Evolutionary conservation across 2,888 invertebrate genomes (phyloP).

Genomic region (Drosophila limbata): DNA sequence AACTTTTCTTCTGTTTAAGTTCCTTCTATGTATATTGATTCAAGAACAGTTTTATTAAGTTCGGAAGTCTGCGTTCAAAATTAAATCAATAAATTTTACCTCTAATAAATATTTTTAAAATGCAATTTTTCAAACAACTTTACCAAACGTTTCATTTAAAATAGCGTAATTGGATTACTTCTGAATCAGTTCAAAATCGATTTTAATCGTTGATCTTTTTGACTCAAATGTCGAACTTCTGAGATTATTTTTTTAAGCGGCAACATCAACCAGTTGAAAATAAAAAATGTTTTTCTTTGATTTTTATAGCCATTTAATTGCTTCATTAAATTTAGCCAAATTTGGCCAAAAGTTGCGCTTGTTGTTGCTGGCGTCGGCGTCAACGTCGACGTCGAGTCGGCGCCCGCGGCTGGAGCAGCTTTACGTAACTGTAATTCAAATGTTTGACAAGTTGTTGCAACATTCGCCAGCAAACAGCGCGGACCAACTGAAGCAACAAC

Average conservation of each 20-base stretch:
- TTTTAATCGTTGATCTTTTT: conserved; percentile 22
- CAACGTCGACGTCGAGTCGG: conserved; percentile 30
- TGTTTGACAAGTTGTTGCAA: conserved; percentile 82
- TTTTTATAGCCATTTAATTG: conserved; percentile 79
- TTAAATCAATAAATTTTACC: no score
- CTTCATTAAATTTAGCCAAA: conserved; percentile 83
- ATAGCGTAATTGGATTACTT: background rate
- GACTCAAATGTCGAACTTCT: conserved; percentile 19
- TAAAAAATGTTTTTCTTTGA: conserved; percentile 33
- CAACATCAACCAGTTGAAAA: conserved; percentile 52
- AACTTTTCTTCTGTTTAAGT: no score
- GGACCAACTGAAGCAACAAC: conserved; percentile 48
- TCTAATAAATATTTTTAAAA: no score
- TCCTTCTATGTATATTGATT: no score
- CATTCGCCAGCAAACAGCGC: conserved; percentile 58
- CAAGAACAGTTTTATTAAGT: no score
- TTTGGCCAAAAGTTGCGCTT: conserved; percentile 66
- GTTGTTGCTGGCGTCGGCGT: conserved; percentile 24
- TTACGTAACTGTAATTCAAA: conserved; percentile 82
- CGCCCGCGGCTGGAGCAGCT: conserved; percentile 47
- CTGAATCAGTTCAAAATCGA: conserved; percentile 1
- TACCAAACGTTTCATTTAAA: background rate
- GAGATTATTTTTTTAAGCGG: conserved; percentile 32
- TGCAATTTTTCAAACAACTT: no score
- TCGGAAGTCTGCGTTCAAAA: no score